Evolutionary conservation across 2,888 invertebrate genomes (phyloP).

Genomic region (Macrophya alboannulata): DNA sequence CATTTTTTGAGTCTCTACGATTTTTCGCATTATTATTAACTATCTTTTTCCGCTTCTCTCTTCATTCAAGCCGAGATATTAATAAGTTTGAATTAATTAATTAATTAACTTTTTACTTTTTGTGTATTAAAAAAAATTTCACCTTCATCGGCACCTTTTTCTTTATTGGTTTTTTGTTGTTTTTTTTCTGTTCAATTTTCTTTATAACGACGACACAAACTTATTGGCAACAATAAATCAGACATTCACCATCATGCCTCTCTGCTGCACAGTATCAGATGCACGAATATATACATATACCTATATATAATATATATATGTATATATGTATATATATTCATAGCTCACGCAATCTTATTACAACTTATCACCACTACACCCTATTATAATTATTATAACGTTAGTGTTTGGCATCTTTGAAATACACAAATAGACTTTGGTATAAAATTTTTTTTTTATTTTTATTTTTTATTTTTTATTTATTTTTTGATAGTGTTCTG

Average conservation of each 20-base stretch:
- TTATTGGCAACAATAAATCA: conserved; percentile 53
- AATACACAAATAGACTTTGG: conserved; percentile 86
- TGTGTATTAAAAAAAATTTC: background rate
- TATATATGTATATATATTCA: conserved; percentile 43
- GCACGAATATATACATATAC: too few relatives aligned
- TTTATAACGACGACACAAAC: background rate
- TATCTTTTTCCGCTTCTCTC: background rate
- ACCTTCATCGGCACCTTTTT: background rate
- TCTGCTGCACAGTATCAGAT: background rate
- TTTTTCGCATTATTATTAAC: background rate
- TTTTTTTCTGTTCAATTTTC: background rate
- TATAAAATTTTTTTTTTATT: conserved; percentile 81
- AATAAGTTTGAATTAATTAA: background rate
- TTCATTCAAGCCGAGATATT: background rate
- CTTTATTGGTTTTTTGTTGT: background rate
- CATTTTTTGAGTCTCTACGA: background rate
- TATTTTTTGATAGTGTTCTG: conserved; percentile 66
- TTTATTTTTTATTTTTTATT: conserved; percentile 77
- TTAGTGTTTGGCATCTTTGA: conserved; percentile 83
- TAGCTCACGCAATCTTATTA: conserved; percentile 61
- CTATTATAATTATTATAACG: conserved; percentile 73
- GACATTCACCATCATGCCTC: conserved; percentile 19
- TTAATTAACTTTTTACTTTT: background rate
- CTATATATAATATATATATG: background rate
- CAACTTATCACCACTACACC: conserved; percentile 68